Evolutionary conservation across 2,113 vertebrate species (phyloP).

Genomic region (Paracanthobrama guichenoti): DNA sequence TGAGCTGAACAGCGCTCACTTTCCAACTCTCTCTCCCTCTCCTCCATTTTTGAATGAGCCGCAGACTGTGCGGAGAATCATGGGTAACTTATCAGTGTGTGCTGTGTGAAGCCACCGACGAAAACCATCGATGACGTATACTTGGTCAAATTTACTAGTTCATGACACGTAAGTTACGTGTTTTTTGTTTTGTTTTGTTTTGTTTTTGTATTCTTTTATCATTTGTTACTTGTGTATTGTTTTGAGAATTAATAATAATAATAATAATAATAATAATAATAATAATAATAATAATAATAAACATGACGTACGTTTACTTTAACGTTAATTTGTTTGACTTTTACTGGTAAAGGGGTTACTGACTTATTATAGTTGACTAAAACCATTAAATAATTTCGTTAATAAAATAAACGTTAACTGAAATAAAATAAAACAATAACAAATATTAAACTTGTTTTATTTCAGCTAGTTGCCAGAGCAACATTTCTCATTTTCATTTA

Average conservation of each 20-base stretch:
- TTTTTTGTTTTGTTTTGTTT: too few relatives aligned
- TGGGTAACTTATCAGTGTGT: constrained; percentile 61
- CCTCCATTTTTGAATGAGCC: constrained; percentile 82
- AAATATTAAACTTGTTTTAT: not conserved
- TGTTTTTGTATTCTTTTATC: too few relatives aligned
- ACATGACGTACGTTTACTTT: too few relatives aligned
- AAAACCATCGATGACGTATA: not conserved
- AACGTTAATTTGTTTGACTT: not conserved
- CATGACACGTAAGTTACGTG: too few relatives aligned
- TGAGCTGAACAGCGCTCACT: constrained; percentile 34
- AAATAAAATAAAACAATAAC: not conserved
- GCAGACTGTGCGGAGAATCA: constrained; percentile 45
- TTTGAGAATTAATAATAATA: too few relatives aligned
- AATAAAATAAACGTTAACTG: not conserved
- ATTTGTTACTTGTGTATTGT: too few relatives aligned
- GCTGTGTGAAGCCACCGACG: constrained; percentile 4
- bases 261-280: not conserved
- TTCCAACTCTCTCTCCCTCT: constrained; percentile 58
- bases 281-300: too few relatives aligned
- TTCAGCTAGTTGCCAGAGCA: not conserved
- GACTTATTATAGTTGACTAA: not conserved
- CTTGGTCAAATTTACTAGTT: not conserved
- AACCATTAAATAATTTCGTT: not conserved
- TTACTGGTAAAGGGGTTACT: not conserved
- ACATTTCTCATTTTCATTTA: not conserved